Base-by-base conservation (phyloP, 2,888 invertebrate genomes). In the Agapetus fuscipes region DNA sequence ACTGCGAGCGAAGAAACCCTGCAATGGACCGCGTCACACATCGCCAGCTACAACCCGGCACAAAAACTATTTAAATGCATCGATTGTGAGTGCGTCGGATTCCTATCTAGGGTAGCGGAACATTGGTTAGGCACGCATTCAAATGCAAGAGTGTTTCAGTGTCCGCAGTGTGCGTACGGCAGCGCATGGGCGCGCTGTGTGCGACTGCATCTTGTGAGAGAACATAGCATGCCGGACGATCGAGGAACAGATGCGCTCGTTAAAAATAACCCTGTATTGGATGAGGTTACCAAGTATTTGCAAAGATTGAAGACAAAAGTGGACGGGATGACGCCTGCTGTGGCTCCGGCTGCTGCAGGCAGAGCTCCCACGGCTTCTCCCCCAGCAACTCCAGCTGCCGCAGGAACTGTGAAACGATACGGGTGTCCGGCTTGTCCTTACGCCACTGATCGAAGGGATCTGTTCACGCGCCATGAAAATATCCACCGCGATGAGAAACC, bases 401-500 rank as follows among this genome's bases (percentile, higher is more conserved):
- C 45, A 17, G 45, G 45, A 10, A 34, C 41, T 33, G 43, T 43
- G 15, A 87, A 86, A 62, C 76, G 89, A 20, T 91, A 91, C 65
- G 83, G 79, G 45, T 93, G 93, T 64, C 78, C 76, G 15, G 84
- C 81, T 54, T 93, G 93, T 60, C 87, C 89, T 3, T 93, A 93
- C 61, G 87, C 89, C 17, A 93, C 91, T 10, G 91, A 91, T 63
- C 75, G 93, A 11, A 74, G 90, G 48, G 93, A 93, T 64, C 72
- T 93, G 30, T 91, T 85, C 62, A 89, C 89, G 27, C 76, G 91
- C 24, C 91, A 93, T 61, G 90, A 91, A 64, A 91, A 90, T 60
- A 93, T 91, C 48, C 93, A 93, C 58, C 78, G 89, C 52, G 89
- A 89, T 58, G 90, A 91, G 58, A 91, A 93, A 58, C 91, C 91